Evolutionary conservation across 2,113 vertebrate genomes (phyloP), one percentile per base, ranked within the genome.

Genomic region (Ptilonorhynchus violaceus): DNA sequence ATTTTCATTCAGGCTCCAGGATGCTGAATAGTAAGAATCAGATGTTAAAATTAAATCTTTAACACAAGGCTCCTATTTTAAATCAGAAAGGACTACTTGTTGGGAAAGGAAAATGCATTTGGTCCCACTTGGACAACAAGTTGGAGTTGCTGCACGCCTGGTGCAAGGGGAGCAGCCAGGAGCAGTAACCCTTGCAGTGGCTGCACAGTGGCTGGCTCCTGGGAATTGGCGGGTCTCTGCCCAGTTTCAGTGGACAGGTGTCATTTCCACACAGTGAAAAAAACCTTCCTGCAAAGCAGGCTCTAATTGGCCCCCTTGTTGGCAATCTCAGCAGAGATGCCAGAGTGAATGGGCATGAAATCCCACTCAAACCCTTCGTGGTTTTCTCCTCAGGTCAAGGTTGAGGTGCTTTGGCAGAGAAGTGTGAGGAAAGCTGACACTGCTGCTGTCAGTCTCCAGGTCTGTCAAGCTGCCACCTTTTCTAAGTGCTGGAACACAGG

Each of bases 291-390:
- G 66, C 0, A 0, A 89, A 95, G 83, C 92, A 92, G 89, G 35
- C 88, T 58, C 92, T 97, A 96, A 97, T 96, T 96, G 92, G 96
- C 92, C 92, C 96, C 96, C 69, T 91, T 94, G 96, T 58, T 96
- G 93, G 95, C 95, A 82, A 96, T 97, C 96, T 97, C 95, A 92
- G 92, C 96, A 97, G 96, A 97, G 83, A 96, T 95, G 96, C 92
- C 95, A 97, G 92, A 93, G 95, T 66, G 83, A 94, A 96, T 39
- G 91, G 92, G 93, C 95, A 97, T 75, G 89, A 96, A 97, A 94
- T 94, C 73, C 46, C 53, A 60, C 69, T 94, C 92, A 96, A 96
- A 94, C 58, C 93, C 96, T 91, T 72, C 0, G 91, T 89, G 96
- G 69, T 55, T 96, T 93, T 76, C 92, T 97, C 92, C 66, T 96